Evolutionary conservation across 2,888 invertebrate genomes (phyloP).

Genomic region (Tyria jacobaeae): DNA sequence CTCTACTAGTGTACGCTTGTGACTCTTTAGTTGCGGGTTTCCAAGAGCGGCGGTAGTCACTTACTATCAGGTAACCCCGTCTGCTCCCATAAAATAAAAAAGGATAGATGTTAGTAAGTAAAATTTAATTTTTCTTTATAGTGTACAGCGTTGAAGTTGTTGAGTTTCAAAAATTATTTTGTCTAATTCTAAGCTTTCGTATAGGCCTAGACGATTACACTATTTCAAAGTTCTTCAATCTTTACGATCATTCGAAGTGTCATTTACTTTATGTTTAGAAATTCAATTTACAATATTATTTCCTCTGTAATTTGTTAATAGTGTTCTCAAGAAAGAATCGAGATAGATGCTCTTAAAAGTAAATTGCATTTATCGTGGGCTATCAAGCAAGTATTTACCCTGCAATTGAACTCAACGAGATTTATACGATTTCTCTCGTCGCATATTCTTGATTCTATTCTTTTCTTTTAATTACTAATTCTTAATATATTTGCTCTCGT

Average conservation of each 20-base stretch:
- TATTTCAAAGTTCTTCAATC: too few relatives aligned
- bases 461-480: constrained; percentile 52
- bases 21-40: too few relatives aligned
- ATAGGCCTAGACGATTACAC: too few relatives aligned
- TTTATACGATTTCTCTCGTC: constrained; percentile 64
- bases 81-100: too few relatives aligned
- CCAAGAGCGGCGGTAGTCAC: too few relatives aligned
- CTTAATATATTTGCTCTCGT: constrained; percentile 42
- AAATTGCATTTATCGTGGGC: constrained; percentile 66
- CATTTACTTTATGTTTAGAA: neutral
- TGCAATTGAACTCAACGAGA: constrained; percentile 69
- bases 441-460: constrained; percentile 49
- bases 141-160: too few relatives aligned
- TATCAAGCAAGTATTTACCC: constrained; percentile 67
- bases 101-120: too few relatives aligned
- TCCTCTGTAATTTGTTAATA: constrained; percentile 33
- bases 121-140: too few relatives aligned
- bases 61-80: too few relatives aligned
- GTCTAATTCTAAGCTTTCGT: too few relatives aligned
- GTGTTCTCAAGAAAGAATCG: constrained; percentile 43
- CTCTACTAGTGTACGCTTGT: too few relatives aligned
- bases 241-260: neutral
- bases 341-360: constrained; percentile 51
- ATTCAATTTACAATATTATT: neutral
- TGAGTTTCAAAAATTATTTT: too few relatives aligned